Evolutionary conservation across 1,140 invertebrate genomes (phyloP), one percentile per base, ranked within the genome.

Genomic region (Streblospio benedicti): DNA sequence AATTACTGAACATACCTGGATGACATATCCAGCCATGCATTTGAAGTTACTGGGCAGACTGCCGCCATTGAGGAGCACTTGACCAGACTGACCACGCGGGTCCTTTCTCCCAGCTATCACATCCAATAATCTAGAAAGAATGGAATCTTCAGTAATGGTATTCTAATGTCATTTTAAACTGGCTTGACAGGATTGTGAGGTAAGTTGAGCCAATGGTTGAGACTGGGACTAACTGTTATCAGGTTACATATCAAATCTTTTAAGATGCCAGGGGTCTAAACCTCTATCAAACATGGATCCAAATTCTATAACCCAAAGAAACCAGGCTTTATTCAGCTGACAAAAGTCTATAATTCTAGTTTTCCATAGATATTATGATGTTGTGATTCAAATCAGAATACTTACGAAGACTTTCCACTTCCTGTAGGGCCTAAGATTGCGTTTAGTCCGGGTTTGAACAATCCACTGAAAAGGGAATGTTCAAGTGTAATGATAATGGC

Each of bases 331-430:
- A n/a, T n/a, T n/a, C n/a, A n/a, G n/a, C n/a, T n/a, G n/a, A n/a
- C n/a, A n/a, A n/a, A 45, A 45, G 18, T 23, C 44, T 45, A 23
- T 47, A 1, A n/a, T 9, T 47, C 25, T n/a, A n/a, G n/a, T n/a
- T n/a, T 16, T 9, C 45, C n/a, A 27, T 6, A 28, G 30, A 9
- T 28, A 23, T 47, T 47, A 9, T 2, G 31, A 16, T 23, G 28
- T 5, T 18, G 6, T 52, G 20, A 52, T 23, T 4, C 25, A 6
- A 27, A 4, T 20, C 28, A 30, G 18, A 28, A 27, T 31, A 74
- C 74, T 71, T 68, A 77, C 73, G 74, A 75, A 25, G 76, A 76
- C 62, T 78, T 78, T 53, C 76, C 76, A 68, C 75, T 72, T 27
- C 76, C 76, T 49, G 76, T 78, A 51, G 76, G 76, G 31, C 76